Base-by-base conservation (phyloP, 2,113 vertebrate genomes). In the Thunnus maccoyii region DNA sequence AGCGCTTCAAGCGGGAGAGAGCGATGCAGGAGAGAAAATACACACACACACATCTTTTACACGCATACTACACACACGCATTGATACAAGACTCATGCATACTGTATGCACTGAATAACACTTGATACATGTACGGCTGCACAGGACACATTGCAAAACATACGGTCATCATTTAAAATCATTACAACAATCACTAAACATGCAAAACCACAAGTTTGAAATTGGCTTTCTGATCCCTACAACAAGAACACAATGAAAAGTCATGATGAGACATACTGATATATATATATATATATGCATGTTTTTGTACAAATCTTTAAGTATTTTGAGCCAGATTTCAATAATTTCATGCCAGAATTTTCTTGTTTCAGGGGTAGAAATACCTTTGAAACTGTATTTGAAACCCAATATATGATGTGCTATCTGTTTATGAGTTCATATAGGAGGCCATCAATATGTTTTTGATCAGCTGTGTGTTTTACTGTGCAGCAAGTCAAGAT, bases 331-430 rank as follows among this genome's bases (percentile, higher is more conserved):
- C 36, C 36, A 41, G 36, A 41, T 41, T 8, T 41, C 36, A 41
- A 41, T 41, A 8, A 41, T 41, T 79, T 57, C n/a, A 36, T 12
- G 7, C 14, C 32, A n/a, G 2, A 36, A 15, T 63, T 18, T 2
- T 12, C 52, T 30, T 60, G 27, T 41, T 44, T 27, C 30, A 20
- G 5, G 30, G 20, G n/a, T 22, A 16, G 30, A 44, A 58, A 77
- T 44, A 27, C 47, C 15, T 82, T 58, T 25, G 46, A 56, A 71
- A 32, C 47, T 36, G 18, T 5, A 72, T 77, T 55, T 77, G 73
- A 9, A 54, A 10, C 13, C 17, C 22, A 36, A 78, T 32, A n/a
- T 7, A 55, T 74, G 47, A 46, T 52, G 22, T 51, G 11, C 22
- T 27, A 44, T 55, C 36, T 55, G 60, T 63, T 66, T 61, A 52